phyloP scores from a whole-genome alignment of 2,113 vertebrate genomes.

The Sorex araneus region DNA sequence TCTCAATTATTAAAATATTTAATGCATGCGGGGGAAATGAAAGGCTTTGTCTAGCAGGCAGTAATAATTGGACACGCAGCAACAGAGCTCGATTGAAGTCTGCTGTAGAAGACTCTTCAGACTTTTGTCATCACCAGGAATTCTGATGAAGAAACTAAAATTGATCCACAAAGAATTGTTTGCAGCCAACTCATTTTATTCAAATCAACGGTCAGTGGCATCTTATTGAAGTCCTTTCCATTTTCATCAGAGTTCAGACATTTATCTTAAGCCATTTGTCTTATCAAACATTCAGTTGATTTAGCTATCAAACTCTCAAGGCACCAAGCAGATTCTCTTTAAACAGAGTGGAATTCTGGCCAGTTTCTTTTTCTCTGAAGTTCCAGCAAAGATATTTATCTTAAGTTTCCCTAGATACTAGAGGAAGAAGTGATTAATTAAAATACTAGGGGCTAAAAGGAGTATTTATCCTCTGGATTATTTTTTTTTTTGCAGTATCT shows the following conservation, averaged over 20 bases:
- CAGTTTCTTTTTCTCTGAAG: slow-evolving; percentile 44
- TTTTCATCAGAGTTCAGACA: slow-evolving; percentile 50
- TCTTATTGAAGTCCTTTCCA: slow-evolving; percentile 11
- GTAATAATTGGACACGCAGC: not conserved
- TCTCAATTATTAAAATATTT: not conserved
- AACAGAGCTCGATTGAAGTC: not conserved
- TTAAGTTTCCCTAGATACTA: not conserved
- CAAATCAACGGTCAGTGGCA: not conserved
- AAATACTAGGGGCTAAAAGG: not conserved
- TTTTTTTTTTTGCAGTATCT: slow-evolving; percentile 19
- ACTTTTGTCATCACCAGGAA: slow-evolving; percentile 28
- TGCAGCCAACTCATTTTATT: slow-evolving; percentile 24
- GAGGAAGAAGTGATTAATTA: not conserved
- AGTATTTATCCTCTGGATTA: slow-evolving; percentile 41
- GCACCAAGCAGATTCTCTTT: slow-evolving; percentile 36
- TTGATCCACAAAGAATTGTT: slow-evolving; percentile 40
- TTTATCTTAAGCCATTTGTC: slow-evolving; percentile 27
- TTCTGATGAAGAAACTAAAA: slow-evolving; percentile 42
- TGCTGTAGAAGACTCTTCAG: not conserved
- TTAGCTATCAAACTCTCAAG: not conserved
- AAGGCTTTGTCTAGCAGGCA: not conserved
- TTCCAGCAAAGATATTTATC: not conserved
- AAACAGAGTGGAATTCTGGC: not conserved
- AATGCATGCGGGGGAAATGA: not conserved
- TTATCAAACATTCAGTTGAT: slow-evolving; percentile 20